Base-by-base conservation (phyloP, 2,113 vertebrate genomes). In the Gymnocephalus cernua region DNA sequence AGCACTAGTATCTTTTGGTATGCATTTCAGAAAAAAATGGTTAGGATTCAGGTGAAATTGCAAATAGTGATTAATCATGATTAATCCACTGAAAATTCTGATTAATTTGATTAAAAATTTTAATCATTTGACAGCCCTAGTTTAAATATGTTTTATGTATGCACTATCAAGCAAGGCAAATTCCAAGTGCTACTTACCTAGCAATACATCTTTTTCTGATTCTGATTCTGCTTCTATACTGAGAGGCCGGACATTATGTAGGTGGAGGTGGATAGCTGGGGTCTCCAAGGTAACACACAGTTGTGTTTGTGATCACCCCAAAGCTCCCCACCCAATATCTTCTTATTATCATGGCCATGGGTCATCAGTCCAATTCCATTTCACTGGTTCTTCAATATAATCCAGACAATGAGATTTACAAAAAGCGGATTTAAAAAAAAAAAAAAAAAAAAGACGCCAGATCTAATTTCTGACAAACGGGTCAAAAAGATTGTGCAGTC, bases 221-320 rank as follows among this genome's bases (percentile, higher is more conserved):
- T 41, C 10, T 10, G 10, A 41, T 41, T 41, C 10, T 41, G 38
- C 38, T 11, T 41, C 38, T 38, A 32, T 7, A 15, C 35, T 77
- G 54, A 48, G 50, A 58, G n/a, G 50, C 69, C 9, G 19, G 18
- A 58, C n/a, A 21, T 76, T 44, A 59, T 15, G 48, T n/a, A 35
- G 12, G 14, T 62, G 58, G 23, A 29, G 27, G 41, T 66, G 54
- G 18, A 54, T 15, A 54, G 48, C 11, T 16, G 21, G 7, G 62
- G 62, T 61, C 32, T 72, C 61, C 54, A 61, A 27, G 44, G 65
- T 56, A 75, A 83, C 54, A n/a, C 21, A 80, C 50, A 65, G 2
- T 51, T 78, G 16, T 61, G 62, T 53, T 61, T 71, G 16, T 51
- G 8, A 65, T 41, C 11, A 13, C 51, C 59, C 32, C 18, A 35